These are phyloP conservation scores for Strigamia maritima DNA, from an alignment of 2,888 invertebrate genomes.

Conservation along the genomic window DNA sequence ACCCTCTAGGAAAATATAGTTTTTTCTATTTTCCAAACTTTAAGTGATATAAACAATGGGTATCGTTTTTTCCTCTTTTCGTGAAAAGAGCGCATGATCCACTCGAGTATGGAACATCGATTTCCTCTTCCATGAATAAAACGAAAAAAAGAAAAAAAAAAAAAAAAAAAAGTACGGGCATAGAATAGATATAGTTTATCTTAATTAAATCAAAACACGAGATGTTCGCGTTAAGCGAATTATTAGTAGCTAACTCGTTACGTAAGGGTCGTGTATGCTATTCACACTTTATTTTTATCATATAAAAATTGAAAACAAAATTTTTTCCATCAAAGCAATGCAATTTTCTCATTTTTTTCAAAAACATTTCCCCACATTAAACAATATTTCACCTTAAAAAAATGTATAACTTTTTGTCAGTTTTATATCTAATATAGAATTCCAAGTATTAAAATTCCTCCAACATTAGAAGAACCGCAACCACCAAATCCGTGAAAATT, in stretches of 20 bases:
- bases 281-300: background rate
- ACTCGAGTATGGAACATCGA: background rate
- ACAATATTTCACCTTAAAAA: background rate
- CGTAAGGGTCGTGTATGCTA: background rate
- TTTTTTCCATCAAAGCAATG: too few species aligned
- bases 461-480: background rate
- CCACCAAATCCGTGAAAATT: background rate
- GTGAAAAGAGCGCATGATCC: background rate
- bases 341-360: background rate
- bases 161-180: background rate
- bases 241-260: background rate
- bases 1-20: too few species aligned
- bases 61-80: background rate
- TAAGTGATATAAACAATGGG: background rate
- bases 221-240: conserved; percentile 8
- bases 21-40: background rate
- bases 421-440: conserved; percentile 4
- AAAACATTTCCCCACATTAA: background rate
- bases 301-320: too few species aligned
- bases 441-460: background rate
- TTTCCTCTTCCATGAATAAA: conserved; percentile 6
- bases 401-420: background rate
- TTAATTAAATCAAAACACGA: conserved; percentile 33
- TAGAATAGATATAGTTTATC: background rate
- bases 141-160: background rate